Evolutionary conservation across 2,888 invertebrate species (phyloP), one percentile per base, ranked within the genome.

Genomic region (Eupithecia tripunctaria): DNA sequence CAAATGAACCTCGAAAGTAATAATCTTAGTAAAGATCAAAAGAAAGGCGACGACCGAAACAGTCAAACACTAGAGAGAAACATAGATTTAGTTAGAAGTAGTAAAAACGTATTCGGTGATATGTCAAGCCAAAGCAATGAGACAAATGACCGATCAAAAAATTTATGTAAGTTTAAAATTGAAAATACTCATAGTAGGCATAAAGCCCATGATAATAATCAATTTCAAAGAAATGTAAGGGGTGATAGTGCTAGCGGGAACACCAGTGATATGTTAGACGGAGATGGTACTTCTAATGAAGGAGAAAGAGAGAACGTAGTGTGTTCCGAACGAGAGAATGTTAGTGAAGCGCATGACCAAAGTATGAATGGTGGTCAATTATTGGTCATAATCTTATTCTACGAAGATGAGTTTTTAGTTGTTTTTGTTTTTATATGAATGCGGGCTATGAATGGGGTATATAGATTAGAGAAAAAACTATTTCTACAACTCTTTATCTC

Each of bases 351-450:
- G 74, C 79, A 82, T 83, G 85, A 85, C 83, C 85, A 78, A 76
- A 77, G 84, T 79, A 80, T 78, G 77, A 84, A 85, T 82, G 85
- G 81, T 84, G 86, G 89, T 90, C 91, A 90, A 90, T 90, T 92
- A 89, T 78, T 92, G 84, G 85, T 91, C 80, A 87, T 93, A 78
- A 84, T 92, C 81, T 84, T 89, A 76, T 84, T 88, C 76, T 87
- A 86, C 73, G 86, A 89, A 70, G 72, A 75, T 67, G 87, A 88
- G 76, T 87, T 86, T 79, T 86, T 82, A 81, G 80, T 90, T 68
- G 77, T 92, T 84, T 82, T 90, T 78, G 77, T 87, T 79, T 76
- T 88, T 83, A 84, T 71, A 56, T 76, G 85, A 74, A 85, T 86
- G n/a, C 21, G 79, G 36, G 69, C 67, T 69, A 73, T 73, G 72